Evolutionary conservation across 2,113 vertebrate species (phyloP), one percentile per base, ranked within the genome.

Genomic region (Rhipidura dahli): DNA sequence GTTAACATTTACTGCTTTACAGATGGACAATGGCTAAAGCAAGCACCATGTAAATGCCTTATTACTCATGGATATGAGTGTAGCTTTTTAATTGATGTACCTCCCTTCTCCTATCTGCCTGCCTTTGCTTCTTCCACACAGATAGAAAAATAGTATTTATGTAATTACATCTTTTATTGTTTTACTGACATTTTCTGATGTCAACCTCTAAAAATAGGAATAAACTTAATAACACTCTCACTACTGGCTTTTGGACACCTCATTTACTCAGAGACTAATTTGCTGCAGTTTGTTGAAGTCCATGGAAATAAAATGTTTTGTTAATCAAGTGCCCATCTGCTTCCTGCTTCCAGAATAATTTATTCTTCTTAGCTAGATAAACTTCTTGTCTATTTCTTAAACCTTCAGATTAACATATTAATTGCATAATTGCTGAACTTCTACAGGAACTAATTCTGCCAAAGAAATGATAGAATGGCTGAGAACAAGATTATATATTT

Each of bases 251-350:
- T 61, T 85, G 27, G 59, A 73, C 63, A 83, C 50, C 30, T 89
- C 42, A 64, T 70, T 93, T 93, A 88, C 37, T 50, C 26, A 77
- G 83, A 93, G 54, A 16, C 57, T 80, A 66, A 70, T 88, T 79
- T 77, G 45, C 51, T 77, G 66, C 85, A 90, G 35, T 76, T 85
- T 89, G 72, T 56, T 91, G 53, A 93, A 70, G 54, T 54, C 75
- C 19, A 10, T 26, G 47, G 57, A 63, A 94, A 91, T 72, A 93
- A 77, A 33, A 22, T 61, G 44, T 79, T 87, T 66, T 69, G 33
- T 75, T 91, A 91, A 96, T 93, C 50, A 95, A 93, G 59, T 73
- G 50, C 63, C 51, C 30, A 91, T 96, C 93, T 93, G 75, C 40
- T 82, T 89, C 40, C 64, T 75, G 22, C 70, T 88, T 91, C 75